Percentiles rank a stretch among this genome's conserved stretches.
Evolutionary conservation across 2,113 vertebrate species (phyloP).

Genomic region (Mungos mungo): DNA sequence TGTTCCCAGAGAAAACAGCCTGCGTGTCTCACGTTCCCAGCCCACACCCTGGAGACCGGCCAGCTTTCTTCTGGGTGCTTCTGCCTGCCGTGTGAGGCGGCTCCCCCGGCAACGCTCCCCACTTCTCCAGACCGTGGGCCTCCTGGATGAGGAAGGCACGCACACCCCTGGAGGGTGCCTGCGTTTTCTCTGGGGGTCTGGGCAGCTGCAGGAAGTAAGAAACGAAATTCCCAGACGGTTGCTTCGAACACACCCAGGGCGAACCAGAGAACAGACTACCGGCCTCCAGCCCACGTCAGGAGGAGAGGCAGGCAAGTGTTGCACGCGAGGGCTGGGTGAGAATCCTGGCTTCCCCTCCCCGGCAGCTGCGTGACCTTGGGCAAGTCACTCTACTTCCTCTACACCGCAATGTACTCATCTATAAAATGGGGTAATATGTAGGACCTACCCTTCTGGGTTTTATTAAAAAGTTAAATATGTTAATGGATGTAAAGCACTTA

Average conservation of each 20-base stretch:
- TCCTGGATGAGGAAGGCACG: fast-evolving
- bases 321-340: background rate
- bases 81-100: fast-evolving
- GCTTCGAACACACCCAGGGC: background rate
- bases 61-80: background rate
- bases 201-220: background rate
- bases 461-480: background rate
- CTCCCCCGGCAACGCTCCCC: background rate
- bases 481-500: background rate
- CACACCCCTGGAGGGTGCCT: background rate
- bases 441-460: background rate
- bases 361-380: background rate
- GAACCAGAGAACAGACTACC: background rate
- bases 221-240: background rate
- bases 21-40: background rate
- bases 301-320: background rate
- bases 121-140: background rate
- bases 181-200: background rate
- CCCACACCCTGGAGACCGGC: background rate
- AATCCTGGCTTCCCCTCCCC: background rate
- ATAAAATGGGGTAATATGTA: background rate
- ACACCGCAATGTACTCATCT: background rate
- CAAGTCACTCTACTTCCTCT: background rate
- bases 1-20: background rate
- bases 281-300: background rate